Evolutionary conservation across 2,888 invertebrate species (phyloP), one percentile per base, ranked within the genome.

Genomic region (Rhagonycha lutea): DNA sequence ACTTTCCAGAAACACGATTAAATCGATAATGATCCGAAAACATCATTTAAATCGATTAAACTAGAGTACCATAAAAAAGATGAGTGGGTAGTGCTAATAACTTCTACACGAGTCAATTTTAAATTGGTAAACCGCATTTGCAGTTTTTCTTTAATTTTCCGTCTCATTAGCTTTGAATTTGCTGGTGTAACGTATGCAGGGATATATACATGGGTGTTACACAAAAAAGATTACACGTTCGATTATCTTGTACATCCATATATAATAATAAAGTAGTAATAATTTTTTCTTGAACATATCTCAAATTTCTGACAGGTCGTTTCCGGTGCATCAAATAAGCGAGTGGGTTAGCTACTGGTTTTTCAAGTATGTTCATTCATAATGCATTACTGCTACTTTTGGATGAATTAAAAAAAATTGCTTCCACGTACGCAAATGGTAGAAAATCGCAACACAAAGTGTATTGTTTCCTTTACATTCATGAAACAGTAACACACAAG

Each of bases 311-410:
- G 72, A 75, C 72, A 26, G 60, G 62, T 71, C 62, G 65, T 72
- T 72, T 75, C 72, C 75, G 71, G 75, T 75, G 71, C 75, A 75
- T 72, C 75, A 61, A 18, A 32, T 69, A 60, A 61, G 65, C 4
- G 71, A 75, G 75, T 75, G 32, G 71, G 74, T 61, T 67, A 72
- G 73, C 65, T 61, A 70, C 70, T 74, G 63, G 70, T 74, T 74
- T 73, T 74, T 74, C 74, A 74, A 74, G 26, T 28, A 73, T 69
- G 60, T 74, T 74, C 74, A 74, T 74, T 74, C 74, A 74, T 74
- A 74, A 69, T 47, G 47, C 47, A 47, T 47, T 47, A 47, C 47
- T 47, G 47, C 47, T 47, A n/a, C 47, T 47, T 47, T 47, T 47
- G 47, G 47, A 47, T 47, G 47, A 47, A 47, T 47, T 47, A 47